phyloP scores from a whole-genome alignment of 2,797 vertebrate genomes.

The Novumbra hubbsi region DNA sequence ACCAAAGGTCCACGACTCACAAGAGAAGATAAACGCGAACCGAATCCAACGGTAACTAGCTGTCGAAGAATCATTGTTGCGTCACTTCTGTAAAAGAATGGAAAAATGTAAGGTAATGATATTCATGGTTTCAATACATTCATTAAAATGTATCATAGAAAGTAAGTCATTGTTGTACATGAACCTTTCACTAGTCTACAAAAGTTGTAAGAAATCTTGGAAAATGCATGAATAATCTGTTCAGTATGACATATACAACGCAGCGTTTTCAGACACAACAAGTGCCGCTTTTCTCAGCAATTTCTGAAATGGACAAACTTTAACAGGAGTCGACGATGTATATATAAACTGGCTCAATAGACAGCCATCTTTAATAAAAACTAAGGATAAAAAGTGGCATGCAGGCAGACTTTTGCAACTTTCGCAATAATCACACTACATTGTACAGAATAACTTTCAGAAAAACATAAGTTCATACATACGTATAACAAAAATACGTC shows the following conservation, averaged over 20 bases:
- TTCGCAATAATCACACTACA: background rate
- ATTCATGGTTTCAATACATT: background rate
- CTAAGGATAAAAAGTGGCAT: background rate
- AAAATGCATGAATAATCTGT: too few relatives aligned
- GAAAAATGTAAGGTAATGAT: background rate
- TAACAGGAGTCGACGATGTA: too few relatives aligned
- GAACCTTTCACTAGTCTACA: too few relatives aligned
- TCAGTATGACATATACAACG: too few relatives aligned
- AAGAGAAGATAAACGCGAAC: constrained; percentile 63
- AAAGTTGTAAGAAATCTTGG: too few relatives aligned
- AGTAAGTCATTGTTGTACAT: background rate
- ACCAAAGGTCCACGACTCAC: constrained; percentile 46
- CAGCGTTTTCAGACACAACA: too few relatives aligned
- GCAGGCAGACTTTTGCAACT: background rate
- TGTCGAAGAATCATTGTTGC: constrained; percentile 76
- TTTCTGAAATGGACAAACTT: too few relatives aligned
- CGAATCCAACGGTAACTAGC: constrained; percentile 54
- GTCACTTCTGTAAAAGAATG: constrained; percentile 2
- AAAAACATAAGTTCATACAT: background rate
- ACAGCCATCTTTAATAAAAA: background rate
- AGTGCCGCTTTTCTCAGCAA: too few relatives aligned
- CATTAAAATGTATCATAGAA: too few relatives aligned
- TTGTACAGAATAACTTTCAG: background rate
- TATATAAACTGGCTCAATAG: too few relatives aligned
- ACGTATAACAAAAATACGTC: background rate